These are phyloP conservation scores for Drosophila lutescens DNA, from an alignment of 2,888 invertebrate genomes.

Conservation along the genomic window DNA sequence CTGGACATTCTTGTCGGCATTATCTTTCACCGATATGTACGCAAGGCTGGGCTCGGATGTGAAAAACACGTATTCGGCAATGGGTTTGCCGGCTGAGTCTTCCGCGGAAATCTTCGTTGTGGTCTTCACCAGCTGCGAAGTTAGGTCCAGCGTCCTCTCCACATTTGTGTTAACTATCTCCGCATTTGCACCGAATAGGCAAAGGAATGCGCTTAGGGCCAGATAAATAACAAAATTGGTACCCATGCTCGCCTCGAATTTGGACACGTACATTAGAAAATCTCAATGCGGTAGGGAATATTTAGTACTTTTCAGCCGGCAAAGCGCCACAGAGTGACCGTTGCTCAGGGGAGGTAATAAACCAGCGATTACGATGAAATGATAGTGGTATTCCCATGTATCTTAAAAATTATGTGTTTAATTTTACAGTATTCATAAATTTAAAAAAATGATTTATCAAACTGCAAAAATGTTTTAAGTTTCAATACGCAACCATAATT, in stretches of 20 bases:
- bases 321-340: slow-evolving; percentile 16
- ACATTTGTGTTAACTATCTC: slow-evolving; percentile 90
- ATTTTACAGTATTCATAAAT: no score
- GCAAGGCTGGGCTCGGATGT: slow-evolving; percentile 88
- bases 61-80: slow-evolving; percentile 89
- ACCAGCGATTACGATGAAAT: not conserved
- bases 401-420: not conserved
- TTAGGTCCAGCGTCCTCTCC: slow-evolving; percentile 93
- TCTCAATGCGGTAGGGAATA: slow-evolving; percentile 20
- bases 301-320: slow-evolving; percentile 25
- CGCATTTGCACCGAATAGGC: slow-evolving; percentile 75
- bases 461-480: no score
- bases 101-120: slow-evolving; percentile 91
- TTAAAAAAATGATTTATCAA: no score
- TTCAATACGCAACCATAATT: no score
- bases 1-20: slow-evolving; percentile 86
- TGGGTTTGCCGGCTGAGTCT: slow-evolving; percentile 90
- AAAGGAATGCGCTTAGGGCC: slow-evolving; percentile 16
- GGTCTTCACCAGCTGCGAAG: slow-evolving; percentile 95
- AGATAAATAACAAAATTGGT: slow-evolving; percentile 26
- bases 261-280: slow-evolving; percentile 39
- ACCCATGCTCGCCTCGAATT: slow-evolving; percentile 31
- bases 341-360: not conserved
- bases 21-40: slow-evolving; percentile 89
- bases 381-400: not conserved